Evolutionary conservation across 2,113 vertebrate species (phyloP), one percentile per base, ranked within the genome.

Genomic region (Microcebus griseorufus): DNA sequence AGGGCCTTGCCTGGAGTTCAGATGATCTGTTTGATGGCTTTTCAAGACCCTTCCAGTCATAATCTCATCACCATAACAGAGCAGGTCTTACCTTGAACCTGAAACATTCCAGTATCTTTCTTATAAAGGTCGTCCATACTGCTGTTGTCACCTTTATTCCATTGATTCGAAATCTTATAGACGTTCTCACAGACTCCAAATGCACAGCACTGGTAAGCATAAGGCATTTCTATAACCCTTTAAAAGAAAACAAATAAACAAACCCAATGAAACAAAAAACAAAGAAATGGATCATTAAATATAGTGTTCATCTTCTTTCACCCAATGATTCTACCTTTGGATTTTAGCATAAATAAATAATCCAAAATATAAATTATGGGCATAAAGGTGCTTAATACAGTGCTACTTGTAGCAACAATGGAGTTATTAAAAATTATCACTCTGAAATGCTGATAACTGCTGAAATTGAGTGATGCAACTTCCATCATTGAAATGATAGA

Each of bases 201-300:
- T 78, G 99, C 99, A 94, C 99, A 99, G 90, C 99, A 99, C 97
- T 99, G 99, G 91, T 99, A 99, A 78, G 99, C 99, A 84, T 99
- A 99, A 8, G 99, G 99, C 98, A 99, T 99, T 99, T 99, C 99
- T 98, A 99, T 99, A 88, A 99, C 98, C 98, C 99, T 99, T 98
- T 2, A 96, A 85, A 97, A 72, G 58, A 98, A 96, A 51, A 95
- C 17, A 55, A 37, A 37, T 37, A 37, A 53, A 55, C 17, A 98
- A 86, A 96, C 8, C 65, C 2, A 81, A 53, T 53, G 53, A 53
- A 53, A 53, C 53, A 88, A 93, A 97, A 93, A 51, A 82, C 0
- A n/a, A 93, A 86, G 69, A 86, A 64, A 72, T 27, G 20, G 11
- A 2, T 89, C 64, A 62, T 79, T 64, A 83, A 79, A 91, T 76